Evolutionary conservation across 2,113 vertebrate genomes (phyloP).

Genomic region (Ibidorhyncha struthersii): DNA sequence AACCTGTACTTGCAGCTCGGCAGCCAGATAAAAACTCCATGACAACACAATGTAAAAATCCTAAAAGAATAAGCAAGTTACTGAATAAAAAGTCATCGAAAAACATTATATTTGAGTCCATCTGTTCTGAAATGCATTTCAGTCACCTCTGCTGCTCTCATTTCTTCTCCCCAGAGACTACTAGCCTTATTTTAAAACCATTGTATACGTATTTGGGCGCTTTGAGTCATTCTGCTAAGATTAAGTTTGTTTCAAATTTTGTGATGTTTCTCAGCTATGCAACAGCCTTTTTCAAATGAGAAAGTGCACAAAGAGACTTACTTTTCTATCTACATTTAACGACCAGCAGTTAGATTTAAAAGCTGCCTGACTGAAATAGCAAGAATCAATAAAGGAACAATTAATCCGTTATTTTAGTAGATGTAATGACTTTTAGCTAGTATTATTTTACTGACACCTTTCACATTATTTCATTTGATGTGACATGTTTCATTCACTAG

Average conservation of each 20-base stretch:
- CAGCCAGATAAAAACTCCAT: background rate
- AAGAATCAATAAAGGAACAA: background rate
- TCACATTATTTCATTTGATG: background rate
- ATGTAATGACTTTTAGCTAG: background rate
- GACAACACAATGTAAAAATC: background rate
- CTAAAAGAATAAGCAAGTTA: background rate
- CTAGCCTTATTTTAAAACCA: background rate
- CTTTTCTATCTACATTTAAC: background rate
- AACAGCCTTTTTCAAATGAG: background rate
- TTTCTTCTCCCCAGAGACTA: background rate
- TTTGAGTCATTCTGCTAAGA: background rate
- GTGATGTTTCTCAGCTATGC: background rate
- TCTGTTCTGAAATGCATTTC: background rate
- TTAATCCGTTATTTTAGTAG: background rate
- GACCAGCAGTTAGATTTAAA: background rate
- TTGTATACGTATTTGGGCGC: background rate
- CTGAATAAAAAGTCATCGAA: background rate
- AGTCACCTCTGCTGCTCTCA: background rate
- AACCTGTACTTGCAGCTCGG: background rate
- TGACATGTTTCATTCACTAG: background rate
- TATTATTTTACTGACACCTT: background rate
- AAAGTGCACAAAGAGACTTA: background rate
- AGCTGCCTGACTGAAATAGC: background rate
- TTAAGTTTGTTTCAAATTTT: background rate
- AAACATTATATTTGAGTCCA: background rate